Conservation (phyloP, 2,797 vertebrate genomes). For the Melanotaenia maccullochi region DNA sequence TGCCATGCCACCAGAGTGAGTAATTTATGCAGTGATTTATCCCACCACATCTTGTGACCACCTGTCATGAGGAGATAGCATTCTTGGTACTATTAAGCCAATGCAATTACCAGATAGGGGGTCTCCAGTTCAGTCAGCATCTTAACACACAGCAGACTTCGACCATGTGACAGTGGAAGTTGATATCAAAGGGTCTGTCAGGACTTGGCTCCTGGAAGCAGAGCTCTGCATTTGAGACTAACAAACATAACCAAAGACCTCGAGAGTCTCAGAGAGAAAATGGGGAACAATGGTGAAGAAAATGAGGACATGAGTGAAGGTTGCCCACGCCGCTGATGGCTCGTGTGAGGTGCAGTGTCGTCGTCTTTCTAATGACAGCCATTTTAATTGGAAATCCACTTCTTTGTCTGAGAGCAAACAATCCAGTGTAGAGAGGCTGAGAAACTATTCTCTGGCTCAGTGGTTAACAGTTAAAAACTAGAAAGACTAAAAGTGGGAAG, state of each 20-base stretch:
- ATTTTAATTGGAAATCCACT: constrained; percentile 79
- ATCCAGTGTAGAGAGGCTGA: constrained; percentile 45
- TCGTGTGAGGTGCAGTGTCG: constrained; percentile 42
- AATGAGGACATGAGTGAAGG: constrained; percentile 59
- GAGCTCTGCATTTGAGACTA: constrained; percentile 21
- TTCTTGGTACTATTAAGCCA: constrained; percentile 61
- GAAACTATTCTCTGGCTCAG: constrained; percentile 43
- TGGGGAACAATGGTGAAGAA: constrained; percentile 28
- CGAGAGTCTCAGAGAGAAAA: constrained; percentile 33
- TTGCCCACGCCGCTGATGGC: constrained; percentile 35
- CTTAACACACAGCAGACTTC: constrained; percentile 42
- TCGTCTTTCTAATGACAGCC: constrained; percentile 66
- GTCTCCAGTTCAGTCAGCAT: constrained; percentile 67
- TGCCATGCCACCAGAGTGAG: constrained; percentile 46
- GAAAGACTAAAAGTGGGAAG: constrained; percentile 17
- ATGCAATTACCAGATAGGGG: constrained; percentile 66
- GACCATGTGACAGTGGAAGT: constrained; percentile 43
- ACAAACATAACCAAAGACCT: constrained; percentile 19
- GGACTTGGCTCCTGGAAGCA: constrained; percentile 15
- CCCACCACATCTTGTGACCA: constrained; percentile 72
- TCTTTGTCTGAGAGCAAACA: constrained; percentile 71
- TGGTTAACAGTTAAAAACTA: constrained; percentile 55
- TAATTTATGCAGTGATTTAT: constrained; percentile 75
- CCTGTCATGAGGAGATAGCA: constrained; percentile 74
- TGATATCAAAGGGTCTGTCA: constrained; percentile 35